phyloP scores from a whole-genome alignment of 2,797 vertebrate species.

The Pygocentrus nattereri region DNA sequence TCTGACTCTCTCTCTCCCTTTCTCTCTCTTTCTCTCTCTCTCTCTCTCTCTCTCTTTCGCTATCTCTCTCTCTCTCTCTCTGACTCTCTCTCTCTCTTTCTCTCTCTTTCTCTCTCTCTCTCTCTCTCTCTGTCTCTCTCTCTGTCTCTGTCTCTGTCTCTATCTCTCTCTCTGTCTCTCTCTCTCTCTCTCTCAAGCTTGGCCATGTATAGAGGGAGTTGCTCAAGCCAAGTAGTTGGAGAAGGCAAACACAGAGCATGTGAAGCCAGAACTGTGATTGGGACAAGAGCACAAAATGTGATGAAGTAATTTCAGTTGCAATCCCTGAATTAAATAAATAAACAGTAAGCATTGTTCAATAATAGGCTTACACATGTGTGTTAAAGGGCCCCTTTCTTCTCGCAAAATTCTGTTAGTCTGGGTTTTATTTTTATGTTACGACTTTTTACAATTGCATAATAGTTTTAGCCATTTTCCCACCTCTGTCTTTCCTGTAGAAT shows the following conservation, averaged over 20 bases:
- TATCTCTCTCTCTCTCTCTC: constrained; percentile 4
- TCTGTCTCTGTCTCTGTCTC: not conserved
- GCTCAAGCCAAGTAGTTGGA: not conserved
- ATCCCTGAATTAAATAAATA: not conserved
- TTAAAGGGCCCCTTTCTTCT: no score
- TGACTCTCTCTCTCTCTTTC: not conserved
- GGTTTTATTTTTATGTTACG: no score
- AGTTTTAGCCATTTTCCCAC: no score
- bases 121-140: constrained; percentile 1
- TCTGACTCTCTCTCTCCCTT: not conserved
- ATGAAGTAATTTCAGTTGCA: not conserved
- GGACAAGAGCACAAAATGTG: not conserved
- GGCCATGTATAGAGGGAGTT: not conserved
- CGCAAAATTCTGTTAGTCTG: no score
- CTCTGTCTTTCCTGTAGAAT: no score
- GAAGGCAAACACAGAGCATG: not conserved
- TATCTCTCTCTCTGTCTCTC: no score
- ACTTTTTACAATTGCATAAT: no score
- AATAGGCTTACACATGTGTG: no score
- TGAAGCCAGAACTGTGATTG: not conserved
- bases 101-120: not conserved
- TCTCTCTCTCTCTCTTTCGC: not conserved
- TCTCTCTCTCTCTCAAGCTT: not conserved
- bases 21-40: not conserved
- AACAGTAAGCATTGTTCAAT: no score